These are phyloP conservation scores for Phrynocephalus guinanensis DNA, from an alignment of 2,797 vertebrate species.

Conservation along the genomic window DNA sequence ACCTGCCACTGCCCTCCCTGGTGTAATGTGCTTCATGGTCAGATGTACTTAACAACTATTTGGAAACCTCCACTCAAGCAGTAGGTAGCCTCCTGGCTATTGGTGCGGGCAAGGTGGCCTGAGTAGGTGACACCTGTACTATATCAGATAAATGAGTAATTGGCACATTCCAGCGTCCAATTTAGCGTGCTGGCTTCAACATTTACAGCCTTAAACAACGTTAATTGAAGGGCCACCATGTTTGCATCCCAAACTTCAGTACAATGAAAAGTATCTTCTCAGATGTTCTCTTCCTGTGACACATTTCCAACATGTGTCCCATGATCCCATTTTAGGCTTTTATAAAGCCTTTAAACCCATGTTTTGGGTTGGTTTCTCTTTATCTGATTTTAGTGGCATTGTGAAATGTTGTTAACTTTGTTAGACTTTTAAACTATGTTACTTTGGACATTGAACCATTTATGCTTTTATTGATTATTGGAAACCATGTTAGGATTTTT, in stretches of 20 bases:
- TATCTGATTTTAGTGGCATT: neutral
- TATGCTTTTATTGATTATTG: neutral
- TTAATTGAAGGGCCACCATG: neutral
- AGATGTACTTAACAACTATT: neutral
- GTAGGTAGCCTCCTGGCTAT: neutral
- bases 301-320: neutral
- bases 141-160: neutral
- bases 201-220: neutral
- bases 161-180: neutral
- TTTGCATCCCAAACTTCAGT: too few species aligned
- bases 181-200: neutral
- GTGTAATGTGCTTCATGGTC: neutral
- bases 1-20: neutral
- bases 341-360: neutral
- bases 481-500: constrained; percentile 3
- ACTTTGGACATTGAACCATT: neutral
- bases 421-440: neutral
- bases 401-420: neutral
- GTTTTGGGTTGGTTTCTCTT: neutral
- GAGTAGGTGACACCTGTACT: neutral
- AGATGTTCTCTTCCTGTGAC: neutral
- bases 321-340: neutral
- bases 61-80: neutral
- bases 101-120: neutral
- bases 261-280: neutral